Evolutionary conservation across 2,888 invertebrate species (phyloP).

Genomic region (Macropis europaea): DNA sequence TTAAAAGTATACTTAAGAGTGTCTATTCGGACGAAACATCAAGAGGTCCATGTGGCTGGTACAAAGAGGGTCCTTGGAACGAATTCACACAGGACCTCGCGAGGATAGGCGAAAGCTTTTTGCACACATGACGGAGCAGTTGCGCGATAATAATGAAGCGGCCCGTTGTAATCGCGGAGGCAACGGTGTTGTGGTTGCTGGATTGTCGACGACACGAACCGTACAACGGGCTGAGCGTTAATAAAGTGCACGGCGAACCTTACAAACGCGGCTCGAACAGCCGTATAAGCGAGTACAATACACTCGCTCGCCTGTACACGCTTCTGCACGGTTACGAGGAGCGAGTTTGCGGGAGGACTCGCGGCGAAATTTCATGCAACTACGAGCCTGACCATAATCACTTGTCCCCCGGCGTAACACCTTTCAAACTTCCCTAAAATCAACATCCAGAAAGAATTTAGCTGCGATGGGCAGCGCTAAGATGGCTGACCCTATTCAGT

Average conservation of each 20-base stretch:
- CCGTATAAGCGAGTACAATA: slow-evolving; percentile 23
- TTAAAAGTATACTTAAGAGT: too few species aligned
- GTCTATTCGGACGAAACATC: too few species aligned
- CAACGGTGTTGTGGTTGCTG: slow-evolving; percentile 37
- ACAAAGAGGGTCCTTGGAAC: slow-evolving; percentile 26
- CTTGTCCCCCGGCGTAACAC: neutral
- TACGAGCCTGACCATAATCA: neutral
- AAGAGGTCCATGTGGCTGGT: neutral
- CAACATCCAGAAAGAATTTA: too few species aligned
- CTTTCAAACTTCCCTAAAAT: too few species aligned
- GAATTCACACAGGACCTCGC: slow-evolving; percentile 23
- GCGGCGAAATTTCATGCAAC: slow-evolving; percentile 20
- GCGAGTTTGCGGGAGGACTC: neutral
- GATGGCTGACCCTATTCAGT: too few species aligned
- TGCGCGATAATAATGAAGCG: slow-evolving; percentile 41
- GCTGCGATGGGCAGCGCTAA: too few species aligned
- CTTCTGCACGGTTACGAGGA: neutral
- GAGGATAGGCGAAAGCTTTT: slow-evolving; percentile 45
- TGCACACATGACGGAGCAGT: slow-evolving; percentile 23
- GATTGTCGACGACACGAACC: slow-evolving; percentile 33
- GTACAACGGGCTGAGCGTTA: slow-evolving; percentile 30
- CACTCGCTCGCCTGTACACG: neutral
- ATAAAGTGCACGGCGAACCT: slow-evolving; percentile 40
- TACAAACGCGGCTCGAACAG: slow-evolving; percentile 24
- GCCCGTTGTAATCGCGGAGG: slow-evolving; percentile 33